A percentile compares a stretch with the other conserved stretches of the same genome.
These are phyloP conservation scores for Lithosia quadra DNA, from an alignment of 2,888 invertebrate genomes.

Conservation along the genomic window DNA sequence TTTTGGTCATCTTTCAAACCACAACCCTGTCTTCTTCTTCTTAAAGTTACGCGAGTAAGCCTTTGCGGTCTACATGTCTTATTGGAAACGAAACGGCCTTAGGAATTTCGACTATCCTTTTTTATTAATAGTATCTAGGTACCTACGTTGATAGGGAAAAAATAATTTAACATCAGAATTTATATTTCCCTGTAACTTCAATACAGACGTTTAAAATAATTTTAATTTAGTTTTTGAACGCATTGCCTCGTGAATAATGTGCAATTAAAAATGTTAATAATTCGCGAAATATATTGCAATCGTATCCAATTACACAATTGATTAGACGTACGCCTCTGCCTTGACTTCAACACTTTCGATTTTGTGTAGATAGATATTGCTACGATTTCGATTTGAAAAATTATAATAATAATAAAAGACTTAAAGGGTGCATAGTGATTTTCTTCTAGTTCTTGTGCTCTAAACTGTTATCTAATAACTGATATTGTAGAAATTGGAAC, in stretches of 20 bases:
- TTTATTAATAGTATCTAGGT: constrained; percentile 6
- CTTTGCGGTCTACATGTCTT: no score
- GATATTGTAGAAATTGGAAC: not conserved
- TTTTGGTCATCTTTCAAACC: no score
- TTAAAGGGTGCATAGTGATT: not conserved
- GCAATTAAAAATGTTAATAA: constrained; percentile 19
- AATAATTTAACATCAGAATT: not conserved
- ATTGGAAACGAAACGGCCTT: no score
- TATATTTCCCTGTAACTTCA: not conserved
- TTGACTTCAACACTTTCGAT: constrained; percentile 8
- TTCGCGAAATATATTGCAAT: constrained; percentile 13
- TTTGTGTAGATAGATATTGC: not conserved
- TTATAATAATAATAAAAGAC: not conserved
- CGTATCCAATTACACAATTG: constrained; percentile 17
- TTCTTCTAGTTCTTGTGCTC: not conserved
- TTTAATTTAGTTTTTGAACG: not conserved
- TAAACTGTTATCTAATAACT: not conserved
- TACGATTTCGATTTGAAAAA: not conserved
- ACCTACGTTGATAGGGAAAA: not conserved
- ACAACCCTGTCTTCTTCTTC: no score
- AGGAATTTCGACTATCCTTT: not conserved
- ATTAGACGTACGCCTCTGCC: constrained; percentile 6
- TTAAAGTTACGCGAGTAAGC: no score
- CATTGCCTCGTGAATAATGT: constrained; percentile 8
- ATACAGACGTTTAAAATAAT: not conserved